Conservation (phyloP, 2,113 vertebrate species). For the Antechinus stuartii region DNA sequence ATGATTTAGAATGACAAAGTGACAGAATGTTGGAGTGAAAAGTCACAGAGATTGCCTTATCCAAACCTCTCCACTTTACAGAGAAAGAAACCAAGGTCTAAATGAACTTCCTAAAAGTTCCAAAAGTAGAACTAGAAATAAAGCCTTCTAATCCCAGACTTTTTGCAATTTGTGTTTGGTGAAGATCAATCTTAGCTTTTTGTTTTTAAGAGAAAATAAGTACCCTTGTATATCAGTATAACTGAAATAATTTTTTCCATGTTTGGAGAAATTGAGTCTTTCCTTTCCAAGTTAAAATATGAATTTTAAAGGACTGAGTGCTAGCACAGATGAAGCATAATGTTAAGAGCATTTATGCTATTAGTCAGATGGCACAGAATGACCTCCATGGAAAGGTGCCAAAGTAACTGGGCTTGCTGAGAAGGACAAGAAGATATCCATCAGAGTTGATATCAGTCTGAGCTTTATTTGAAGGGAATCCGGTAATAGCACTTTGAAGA, state of each 20-base stretch:
- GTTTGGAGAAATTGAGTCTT: slow-evolving; percentile 4
- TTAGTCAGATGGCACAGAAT: neutral
- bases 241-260: neutral
- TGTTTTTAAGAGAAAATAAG: neutral
- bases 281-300: slow-evolving; percentile 46
- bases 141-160: neutral
- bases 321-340: neutral
- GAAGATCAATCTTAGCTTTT: neutral
- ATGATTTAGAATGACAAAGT: neutral
- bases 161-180: neutral
- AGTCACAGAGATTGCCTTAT: neutral
- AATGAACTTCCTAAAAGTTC: neutral
- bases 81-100: slow-evolving; percentile 6
- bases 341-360: neutral
- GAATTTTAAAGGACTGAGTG: slow-evolving; percentile 16
- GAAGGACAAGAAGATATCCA: slow-evolving; percentile 22
- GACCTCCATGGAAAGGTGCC: neutral
- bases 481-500: neutral
- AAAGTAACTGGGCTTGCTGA: neutral
- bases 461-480: slow-evolving; percentile 30
- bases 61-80: neutral
- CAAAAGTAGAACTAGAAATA: neutral
- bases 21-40: neutral
- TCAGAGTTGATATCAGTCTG: neutral
- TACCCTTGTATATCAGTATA: neutral